A percentile compares a stretch with the other conserved stretches of the same genome.
Evolutionary conservation across 2,888 invertebrate species (phyloP).

Genomic region (Plebejus anna): DNA sequence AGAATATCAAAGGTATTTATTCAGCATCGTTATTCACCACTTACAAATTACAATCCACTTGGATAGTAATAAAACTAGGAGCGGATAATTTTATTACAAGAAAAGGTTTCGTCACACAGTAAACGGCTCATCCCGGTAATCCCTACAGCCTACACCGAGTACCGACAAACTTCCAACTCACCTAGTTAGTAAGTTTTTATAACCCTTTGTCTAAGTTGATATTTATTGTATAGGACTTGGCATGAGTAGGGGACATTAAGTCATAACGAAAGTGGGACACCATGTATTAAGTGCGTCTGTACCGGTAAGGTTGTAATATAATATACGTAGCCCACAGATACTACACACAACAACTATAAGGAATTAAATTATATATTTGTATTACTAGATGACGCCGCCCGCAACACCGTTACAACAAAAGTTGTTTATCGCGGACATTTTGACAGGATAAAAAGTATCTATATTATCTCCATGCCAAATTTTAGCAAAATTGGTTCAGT

Average conservation of each 20-base stretch:
- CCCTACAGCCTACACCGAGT: not conserved
- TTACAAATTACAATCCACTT: not conserved
- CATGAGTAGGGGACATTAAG: slow-evolving; percentile 21
- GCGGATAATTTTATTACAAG: slow-evolving; percentile 9
- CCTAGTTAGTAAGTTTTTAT: slow-evolving; percentile 17
- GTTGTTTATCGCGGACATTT: no score
- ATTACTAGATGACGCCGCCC: no score
- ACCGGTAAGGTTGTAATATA: not conserved
- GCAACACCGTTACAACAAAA: no score
- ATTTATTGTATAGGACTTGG: slow-evolving; percentile 17
- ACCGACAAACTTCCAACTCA: not conserved
- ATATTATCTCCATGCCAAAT: no score
- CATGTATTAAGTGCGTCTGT: slow-evolving; percentile 35
- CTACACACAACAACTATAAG: not conserved
- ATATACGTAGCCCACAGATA: not conserved
- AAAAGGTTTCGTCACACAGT: not conserved
- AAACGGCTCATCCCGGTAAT: not conserved
- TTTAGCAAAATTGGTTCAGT: no score
- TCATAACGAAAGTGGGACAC: slow-evolving; percentile 53
- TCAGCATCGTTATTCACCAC: not conserved
- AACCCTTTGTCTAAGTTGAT: slow-evolving; percentile 21
- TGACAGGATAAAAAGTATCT: no score
- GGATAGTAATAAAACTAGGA: not conserved
- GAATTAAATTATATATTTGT: no score
- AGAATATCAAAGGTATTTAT: no score